Percentiles rank a stretch among this genome's conserved stretches.
Conservation (phyloP, 2,797 vertebrate species). For the Scyliorhinus canicula region DNA sequence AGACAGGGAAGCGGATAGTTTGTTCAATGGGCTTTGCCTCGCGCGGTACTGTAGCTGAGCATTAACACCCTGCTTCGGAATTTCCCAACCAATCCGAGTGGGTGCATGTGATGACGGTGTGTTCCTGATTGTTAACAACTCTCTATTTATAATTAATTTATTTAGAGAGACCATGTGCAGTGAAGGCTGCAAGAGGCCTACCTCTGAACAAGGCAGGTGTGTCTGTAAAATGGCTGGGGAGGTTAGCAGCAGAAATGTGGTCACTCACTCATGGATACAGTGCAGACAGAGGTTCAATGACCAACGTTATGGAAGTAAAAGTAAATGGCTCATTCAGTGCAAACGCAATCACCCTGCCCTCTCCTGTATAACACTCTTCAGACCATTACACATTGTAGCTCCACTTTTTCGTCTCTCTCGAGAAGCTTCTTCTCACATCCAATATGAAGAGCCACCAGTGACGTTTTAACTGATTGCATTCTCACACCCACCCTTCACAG, state of each 20-base stretch:
- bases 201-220: background rate
- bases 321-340: background rate
- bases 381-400: background rate
- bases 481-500: background rate
- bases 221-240: background rate
- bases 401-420: background rate
- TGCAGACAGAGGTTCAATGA: background rate
- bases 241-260: too few species aligned
- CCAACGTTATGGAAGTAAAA: background rate
- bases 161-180: background rate
- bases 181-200: background rate
- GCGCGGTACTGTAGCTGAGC: background rate
- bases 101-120: too few species aligned
- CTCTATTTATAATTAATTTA: background rate
- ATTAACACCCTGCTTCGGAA: background rate
- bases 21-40: background rate
- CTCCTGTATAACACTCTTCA: background rate
- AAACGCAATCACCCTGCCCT: background rate
- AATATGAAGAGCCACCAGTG: background rate
- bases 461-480: background rate
- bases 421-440: background rate
- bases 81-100: background rate
- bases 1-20: background rate
- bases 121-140: too few species aligned
- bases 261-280: background rate